Evolutionary conservation across 2,888 invertebrate species (phyloP).

Genomic region (Shargacucullia verbasci): DNA sequence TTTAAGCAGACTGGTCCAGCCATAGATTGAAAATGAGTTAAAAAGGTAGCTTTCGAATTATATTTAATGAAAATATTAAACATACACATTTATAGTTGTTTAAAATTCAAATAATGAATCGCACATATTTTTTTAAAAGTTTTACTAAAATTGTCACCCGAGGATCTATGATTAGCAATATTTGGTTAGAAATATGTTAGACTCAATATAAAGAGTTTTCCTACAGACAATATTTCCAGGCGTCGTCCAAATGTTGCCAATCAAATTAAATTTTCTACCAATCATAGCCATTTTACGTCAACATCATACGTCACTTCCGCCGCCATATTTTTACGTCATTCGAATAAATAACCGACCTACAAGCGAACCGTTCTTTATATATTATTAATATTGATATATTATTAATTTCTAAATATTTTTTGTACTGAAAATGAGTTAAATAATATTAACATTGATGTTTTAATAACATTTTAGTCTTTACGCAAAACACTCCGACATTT

Average conservation of each 20-base stretch:
- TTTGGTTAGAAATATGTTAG: constrained; percentile 4
- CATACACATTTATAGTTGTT: no score
- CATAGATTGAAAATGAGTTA: no score
- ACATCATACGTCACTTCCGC: constrained; percentile 16
- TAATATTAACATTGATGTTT: no score
- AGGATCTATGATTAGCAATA: constrained; percentile 10
- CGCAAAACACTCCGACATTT: constrained; percentile 1
- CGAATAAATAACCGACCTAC: constrained; percentile 52
- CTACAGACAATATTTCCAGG: no score
- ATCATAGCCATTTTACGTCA: constrained; percentile 34
- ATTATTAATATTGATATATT: constrained; percentile 57
- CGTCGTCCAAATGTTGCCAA: constrained; percentile 15
- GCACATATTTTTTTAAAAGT: no score
- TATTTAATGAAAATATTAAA: no score
- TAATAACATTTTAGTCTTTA: no score
- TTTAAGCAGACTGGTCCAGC: no score
- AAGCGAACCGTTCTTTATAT: constrained; percentile 48
- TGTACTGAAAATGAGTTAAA: constrained; percentile 33
- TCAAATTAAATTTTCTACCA: constrained; percentile 17
- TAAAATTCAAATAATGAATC: no score
- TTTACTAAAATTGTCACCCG: no score
- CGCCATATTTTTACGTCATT: constrained; percentile 34
- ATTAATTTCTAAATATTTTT: constrained; percentile 45
- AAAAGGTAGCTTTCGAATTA: no score
- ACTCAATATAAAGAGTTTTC: no score